Evolutionary conservation across 2,888 invertebrate species (phyloP), one percentile per base, ranked within the genome.

Genomic region (Strigamia crassipes): DNA sequence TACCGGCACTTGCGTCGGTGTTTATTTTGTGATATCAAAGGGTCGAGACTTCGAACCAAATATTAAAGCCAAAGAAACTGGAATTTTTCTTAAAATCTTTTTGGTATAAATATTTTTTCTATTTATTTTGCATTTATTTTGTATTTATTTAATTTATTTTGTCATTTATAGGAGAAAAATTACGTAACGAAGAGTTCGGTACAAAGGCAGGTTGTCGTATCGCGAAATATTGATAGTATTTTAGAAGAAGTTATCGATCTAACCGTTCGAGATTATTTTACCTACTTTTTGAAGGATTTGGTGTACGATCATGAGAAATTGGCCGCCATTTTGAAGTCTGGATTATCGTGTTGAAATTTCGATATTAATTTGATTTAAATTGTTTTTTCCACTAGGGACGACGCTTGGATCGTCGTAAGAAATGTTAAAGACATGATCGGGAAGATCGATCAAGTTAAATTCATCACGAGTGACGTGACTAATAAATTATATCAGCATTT

Each of bases 161-260:
- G 3, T 31, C 23, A 23, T 15, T 79, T 31, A 31, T 79, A 21
- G 18, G 41, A 34, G 3, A 79, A 31, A 38, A 38, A 31, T 34
- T 10, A 8, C 15, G 15, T 4, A 79, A 31, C 34, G 4, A 79
- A 38, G 6, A 15, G 2, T 12, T 31, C 79, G 3, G 9, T 6
- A 9, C 38, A 80, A 80, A 81, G 56, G 38, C 82, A 77, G 5
- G 89, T 93, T n/a, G 91, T 94, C 86, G 93, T 94, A 88, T 94
- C 94, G 66, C 91, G 94, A 84, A 93, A 94, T 83, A 93, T 96
- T 51, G 96, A 96, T 86, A 92, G 93, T 85, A 92, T 94, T 84
- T 88, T 96, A 34, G 94, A 95, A 86, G 93, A 95, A 87, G 90
- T 96, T 61, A 90, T 96, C 84, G 95, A 96, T 87, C 91, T 94